Evolutionary conservation across 2,797 vertebrate species (phyloP).

Genomic region (Helicolenus hilgendorfi): DNA sequence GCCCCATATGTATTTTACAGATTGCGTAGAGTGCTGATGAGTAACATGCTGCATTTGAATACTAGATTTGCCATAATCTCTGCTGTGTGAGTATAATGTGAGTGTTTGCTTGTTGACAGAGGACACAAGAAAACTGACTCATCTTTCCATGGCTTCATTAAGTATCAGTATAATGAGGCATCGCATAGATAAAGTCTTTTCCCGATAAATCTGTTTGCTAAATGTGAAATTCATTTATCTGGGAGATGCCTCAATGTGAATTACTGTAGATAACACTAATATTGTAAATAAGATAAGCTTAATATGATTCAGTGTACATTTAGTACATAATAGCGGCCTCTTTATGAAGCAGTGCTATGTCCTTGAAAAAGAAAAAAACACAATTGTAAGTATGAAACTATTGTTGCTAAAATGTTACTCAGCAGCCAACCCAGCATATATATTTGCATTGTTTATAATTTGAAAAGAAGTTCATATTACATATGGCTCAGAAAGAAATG

Average conservation of each 20-base stretch:
- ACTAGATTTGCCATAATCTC: slow-evolving; percentile 1
- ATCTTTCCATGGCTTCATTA: slow-evolving; percentile 52
- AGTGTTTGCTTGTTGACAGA: slow-evolving; percentile 40
- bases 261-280: slow-evolving; percentile 35
- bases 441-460: not conserved
- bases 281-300: slow-evolving; percentile 48
- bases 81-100: not conserved
- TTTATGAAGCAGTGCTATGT: not conserved
- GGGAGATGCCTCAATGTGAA: slow-evolving; percentile 15
- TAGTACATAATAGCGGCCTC: not conserved
- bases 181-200: slow-evolving; percentile 31
- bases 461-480: not conserved
- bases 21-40: not conserved
- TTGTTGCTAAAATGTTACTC: not conserved
- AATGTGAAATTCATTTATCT: slow-evolving; percentile 54
- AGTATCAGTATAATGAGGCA: slow-evolving; percentile 40
- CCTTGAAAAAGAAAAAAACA: slow-evolving; percentile 3
- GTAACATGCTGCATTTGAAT: not conserved
- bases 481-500: not conserved
- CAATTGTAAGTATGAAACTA: not conserved
- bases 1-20: not conserved
- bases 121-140: slow-evolving; percentile 30
- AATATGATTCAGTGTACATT: slow-evolving; percentile 19
- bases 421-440: not conserved
- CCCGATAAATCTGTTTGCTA: slow-evolving; percentile 45